Base-by-base conservation (phyloP, 2,113 vertebrate genomes). In the Elanus axillaris region DNA sequence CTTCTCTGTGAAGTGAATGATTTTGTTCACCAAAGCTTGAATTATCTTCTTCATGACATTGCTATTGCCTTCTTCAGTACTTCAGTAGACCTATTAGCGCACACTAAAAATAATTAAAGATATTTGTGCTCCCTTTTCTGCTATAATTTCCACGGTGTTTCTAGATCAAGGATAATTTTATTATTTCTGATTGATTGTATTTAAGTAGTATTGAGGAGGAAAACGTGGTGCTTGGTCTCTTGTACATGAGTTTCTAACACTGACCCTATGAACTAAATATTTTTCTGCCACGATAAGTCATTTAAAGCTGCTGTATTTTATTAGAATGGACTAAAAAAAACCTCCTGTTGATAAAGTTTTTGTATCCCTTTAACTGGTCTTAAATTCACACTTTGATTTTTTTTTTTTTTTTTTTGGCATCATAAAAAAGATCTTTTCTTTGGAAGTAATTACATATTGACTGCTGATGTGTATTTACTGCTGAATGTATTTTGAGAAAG, bases 41-140 rank as follows among this genome's bases (percentile, higher is more conserved):
- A 32, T 55, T 36, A 45, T 5, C 55, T 40, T 34, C 78, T 66
- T 36, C 0, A 1, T 66, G n/a, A 55, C 1, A 0, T 34, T 26
- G 43, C 16, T 40, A 1, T 42, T 58, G 22, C 64, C 27, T 7
- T 7, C 32, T 31, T n/a, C 45, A 27, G 23, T 42, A 18, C 40
- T 80, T 38, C 85, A 50, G 32, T 9, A 53, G 52, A 29, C 8
- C 50, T 52, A 12, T 42, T 34, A 60, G 6, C 6, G 1, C 14
- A 9, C 8, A 29, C 27, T 23, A 38, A 26, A 56, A 63, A 34
- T 25, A 45, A 43, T 58, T 40, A 25, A 34, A 84, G 40, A 26
- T 60, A 42, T 21, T 75, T 80, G 18, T 62, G 9, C 26, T 72
- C 48, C 18, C 5, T 90, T 80, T 75, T 67, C 58, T 50, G 25